Base-by-base conservation (phyloP, 1,140 invertebrate species). In the Phenacoccus solenopsis region DNA sequence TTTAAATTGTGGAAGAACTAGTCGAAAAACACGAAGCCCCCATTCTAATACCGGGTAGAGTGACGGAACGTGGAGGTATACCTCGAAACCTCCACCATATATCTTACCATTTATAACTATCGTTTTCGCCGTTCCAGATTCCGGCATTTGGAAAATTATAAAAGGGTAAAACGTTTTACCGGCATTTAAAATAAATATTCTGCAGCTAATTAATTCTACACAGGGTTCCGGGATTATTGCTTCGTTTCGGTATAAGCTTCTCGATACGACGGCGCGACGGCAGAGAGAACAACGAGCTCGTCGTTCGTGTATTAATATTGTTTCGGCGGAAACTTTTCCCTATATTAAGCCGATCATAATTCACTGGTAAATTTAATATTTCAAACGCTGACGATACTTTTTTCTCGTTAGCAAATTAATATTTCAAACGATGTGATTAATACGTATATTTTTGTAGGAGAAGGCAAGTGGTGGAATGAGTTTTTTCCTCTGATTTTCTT, bases 121-220 rank as follows among this genome's bases (percentile, higher is more conserved):
- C n/a, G 38, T 49, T 49, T 49, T 49, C 20, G 20, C 13, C 38
- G 20, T 49, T 16, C 13, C 38, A 16, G 38, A 16, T 49, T n/a
- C n/a, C n/a, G n/a, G n/a, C n/a, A n/a, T n/a, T n/a, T n/a, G n/a
- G 38, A 49, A 49, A 49, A 49, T 49, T 49, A 49, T 49, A 49
- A 49, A 49, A 49, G 38, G 38, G 38, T 49, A 49, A 49, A 49
- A 49, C 38, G 38, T 49, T 49, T n/a, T n/a, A 49, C 38, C 38
- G 38, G 38, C 38, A 49, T 49, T 49, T 49, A 49, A 49, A 49
- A 16, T 49, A 49, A 49, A 49, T 49, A 49, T 49, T 49, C 38
- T 49, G 38, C 38, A 49, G 38, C 38, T 49, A 49, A 49, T 49
- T 49, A 49, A 49, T 49, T 49, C 38, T 49, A 49, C 38, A 49